Conservation (phyloP, 2,797 vertebrate genomes). For the Otolemur crassicaudatus region DNA sequence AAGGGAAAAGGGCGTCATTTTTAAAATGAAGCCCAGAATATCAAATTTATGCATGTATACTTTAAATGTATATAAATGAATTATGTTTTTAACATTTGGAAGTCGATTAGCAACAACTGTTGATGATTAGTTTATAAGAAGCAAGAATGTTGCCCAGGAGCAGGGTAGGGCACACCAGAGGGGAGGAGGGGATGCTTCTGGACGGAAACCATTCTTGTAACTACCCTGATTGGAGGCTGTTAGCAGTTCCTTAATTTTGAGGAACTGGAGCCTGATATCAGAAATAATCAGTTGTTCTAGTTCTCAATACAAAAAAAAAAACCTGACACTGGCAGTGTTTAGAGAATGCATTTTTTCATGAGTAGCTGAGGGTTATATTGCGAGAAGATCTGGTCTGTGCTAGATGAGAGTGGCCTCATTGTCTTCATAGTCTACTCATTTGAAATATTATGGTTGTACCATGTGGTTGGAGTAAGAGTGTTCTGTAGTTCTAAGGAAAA, state of each 20-base stretch:
- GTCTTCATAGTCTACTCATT: neutral
- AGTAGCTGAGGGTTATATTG: neutral
- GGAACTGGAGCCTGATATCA: neutral
- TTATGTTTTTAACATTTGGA: conserved; percentile 7
- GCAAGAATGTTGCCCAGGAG: neutral
- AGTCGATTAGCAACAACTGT: neutral
- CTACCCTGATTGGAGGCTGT: neutral
- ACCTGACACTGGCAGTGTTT: neutral
- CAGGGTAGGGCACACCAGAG: neutral
- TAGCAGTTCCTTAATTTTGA: neutral
- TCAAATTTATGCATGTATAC: neutral
- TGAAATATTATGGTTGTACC: conserved; percentile 1
- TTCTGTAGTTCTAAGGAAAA: conserved; percentile 44
- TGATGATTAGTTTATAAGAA: neutral
- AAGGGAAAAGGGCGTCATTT: neutral
- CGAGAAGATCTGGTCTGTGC: neutral
- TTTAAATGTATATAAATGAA: conserved; percentile 1
- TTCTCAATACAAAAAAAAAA: neutral
- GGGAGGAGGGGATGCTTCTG: neutral
- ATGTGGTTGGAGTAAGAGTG: neutral
- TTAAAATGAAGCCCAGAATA: neutral
- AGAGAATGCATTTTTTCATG: neutral
- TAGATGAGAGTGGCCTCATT: neutral
- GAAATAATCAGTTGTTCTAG: conserved; percentile 23
- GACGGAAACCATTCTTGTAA: neutral